Evolutionary conservation across 2,888 invertebrate species (phyloP), one percentile per base, ranked within the genome.

Genomic region (Macrophya annulata): DNA sequence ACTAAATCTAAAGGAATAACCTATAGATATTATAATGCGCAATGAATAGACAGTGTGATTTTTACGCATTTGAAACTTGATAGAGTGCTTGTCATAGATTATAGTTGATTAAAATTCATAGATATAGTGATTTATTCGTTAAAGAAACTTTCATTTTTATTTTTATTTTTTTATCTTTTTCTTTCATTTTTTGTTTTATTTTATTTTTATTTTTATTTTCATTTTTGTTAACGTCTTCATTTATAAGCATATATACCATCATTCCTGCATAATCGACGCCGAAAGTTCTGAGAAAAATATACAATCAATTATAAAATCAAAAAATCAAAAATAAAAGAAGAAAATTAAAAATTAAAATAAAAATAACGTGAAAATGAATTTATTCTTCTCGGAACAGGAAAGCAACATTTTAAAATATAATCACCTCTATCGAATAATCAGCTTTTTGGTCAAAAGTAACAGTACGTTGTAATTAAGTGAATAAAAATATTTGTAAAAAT

Each of bases 51-150:
- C 83, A 71, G 83, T 83, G 83, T 71, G 83, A 65, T 83, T 83
- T 83, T 71, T 15, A 51, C n/a, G 83, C 83, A 83, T 83, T 83
- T 83, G 83, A 65, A 83, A 83, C 71, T 65, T 68, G 68, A 83
- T 83, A 83, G 83, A 83, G 83, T 71, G 83, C 83, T 68, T 83
- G 83, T 83, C 55, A 65, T 83, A 83, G 48, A 62, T 81, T 21
- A 83, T 68, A 71, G 65, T 43, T 81, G 12, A 83, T 83, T 17
- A 31, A 83, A 68, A 48, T 68, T 45, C 43, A 81, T 68, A 68
- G 68, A 68, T 68, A 25, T 83, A 83, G 83, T 71, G 37, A 68
- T 62, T 62, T 81, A 81, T 51, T 81, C 81, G 43, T 81, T 17
- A 25, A 21, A 59, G 21, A 76, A 48, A 76, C 17, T 71, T 71